Base-by-base conservation (phyloP, 2,797 vertebrate genomes). In the Sebastes aleutianus region DNA sequence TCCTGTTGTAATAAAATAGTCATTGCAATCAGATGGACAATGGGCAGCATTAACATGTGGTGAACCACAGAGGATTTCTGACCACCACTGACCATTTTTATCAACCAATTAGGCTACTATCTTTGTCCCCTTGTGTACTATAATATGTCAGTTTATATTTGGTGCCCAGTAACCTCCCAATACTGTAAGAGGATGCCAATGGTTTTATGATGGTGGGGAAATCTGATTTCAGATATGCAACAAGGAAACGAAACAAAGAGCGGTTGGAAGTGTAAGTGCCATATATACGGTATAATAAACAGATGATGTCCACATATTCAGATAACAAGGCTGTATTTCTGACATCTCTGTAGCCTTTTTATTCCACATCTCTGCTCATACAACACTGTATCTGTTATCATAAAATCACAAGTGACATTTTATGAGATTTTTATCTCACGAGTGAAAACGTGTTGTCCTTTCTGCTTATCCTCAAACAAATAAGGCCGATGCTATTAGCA, bases 211-310 rank as follows among this genome's bases (percentile, higher is more conserved):
- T 29, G 3, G 32, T 39, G 16, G 12, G 8, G n/a, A 22, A 56
- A 34, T 56, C 27, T 22, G 27, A 69, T 69, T 54, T 32, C 12
- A 67, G 24, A 32, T 29, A 22, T 53, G 20, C 53, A 53, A 31
- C 47, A 31, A 69, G 10, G 26, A 67, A 31, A 67, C 2, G 0
- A 47, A 47, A 47, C 43, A 47, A 47, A 47, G 5, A 22, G 4
- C 13, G 14, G 54, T 56, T 39, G 12, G 8, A 50, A 20, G 26
- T 50, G 36, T 14, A 39, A 14, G 36, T 14, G 39, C 13, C 13
- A 39, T 39, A 14, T 39, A 14, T 39, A 14, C 13, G 0, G 36
- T 0, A 34, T 36, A 14, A 20, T n/a, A 13, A 31, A 64, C 32
- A 32, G 9, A 0, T 61, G 26, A 34, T 32, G 20, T 0, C 8